Evolutionary conservation across 2,113 vertebrate species (phyloP).

Genomic region (Cyprinus carpio): DNA sequence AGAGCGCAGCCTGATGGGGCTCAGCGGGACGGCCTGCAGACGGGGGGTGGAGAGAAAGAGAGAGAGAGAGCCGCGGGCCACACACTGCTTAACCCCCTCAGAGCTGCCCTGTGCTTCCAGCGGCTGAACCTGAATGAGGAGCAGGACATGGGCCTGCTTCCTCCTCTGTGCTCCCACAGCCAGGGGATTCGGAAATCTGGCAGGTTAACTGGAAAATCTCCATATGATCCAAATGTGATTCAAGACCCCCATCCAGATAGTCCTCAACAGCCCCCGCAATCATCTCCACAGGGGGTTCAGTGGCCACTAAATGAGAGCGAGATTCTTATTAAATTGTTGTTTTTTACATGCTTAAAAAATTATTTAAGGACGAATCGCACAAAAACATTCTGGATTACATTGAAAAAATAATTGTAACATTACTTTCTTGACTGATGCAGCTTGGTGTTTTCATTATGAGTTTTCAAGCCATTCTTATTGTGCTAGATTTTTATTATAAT

Average conservation of each 20-base stretch:
- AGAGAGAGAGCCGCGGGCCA: slow-evolving; percentile 38
- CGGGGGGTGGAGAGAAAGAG: slow-evolving; percentile 62
- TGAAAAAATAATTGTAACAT: background rate
- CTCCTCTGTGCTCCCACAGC: slow-evolving; percentile 39
- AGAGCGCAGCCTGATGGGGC: slow-evolving; percentile 72
- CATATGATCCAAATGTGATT: slow-evolving; percentile 64
- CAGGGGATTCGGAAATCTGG: slow-evolving; percentile 60
- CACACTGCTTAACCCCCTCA: slow-evolving; percentile 45
- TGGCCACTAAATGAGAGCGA: slow-evolving; percentile 45
- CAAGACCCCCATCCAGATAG: slow-evolving; percentile 55
- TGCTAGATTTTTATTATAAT: background rate
- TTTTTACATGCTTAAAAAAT: slow-evolving; percentile 20
- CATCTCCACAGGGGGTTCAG: slow-evolving; percentile 49
- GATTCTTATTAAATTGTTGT: slow-evolving; percentile 49
- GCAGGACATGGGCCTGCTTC: slow-evolving; percentile 21
- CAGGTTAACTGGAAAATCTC: slow-evolving; percentile 63
- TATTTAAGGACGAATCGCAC: background rate
- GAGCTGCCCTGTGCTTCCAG: slow-evolving; percentile 43
- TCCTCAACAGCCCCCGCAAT: slow-evolving; percentile 18
- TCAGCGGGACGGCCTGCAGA: slow-evolving; percentile 76
- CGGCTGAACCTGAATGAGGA: slow-evolving; percentile 46
- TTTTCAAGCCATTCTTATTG: background rate
- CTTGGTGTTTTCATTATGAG: background rate
- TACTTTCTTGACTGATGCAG: background rate
- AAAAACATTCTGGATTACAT: background rate